A percentile compares a stretch with the other conserved stretches of the same genome.
Conservation (phyloP, 2,113 vertebrate genomes). For the Diglossa brunneiventris region DNA sequence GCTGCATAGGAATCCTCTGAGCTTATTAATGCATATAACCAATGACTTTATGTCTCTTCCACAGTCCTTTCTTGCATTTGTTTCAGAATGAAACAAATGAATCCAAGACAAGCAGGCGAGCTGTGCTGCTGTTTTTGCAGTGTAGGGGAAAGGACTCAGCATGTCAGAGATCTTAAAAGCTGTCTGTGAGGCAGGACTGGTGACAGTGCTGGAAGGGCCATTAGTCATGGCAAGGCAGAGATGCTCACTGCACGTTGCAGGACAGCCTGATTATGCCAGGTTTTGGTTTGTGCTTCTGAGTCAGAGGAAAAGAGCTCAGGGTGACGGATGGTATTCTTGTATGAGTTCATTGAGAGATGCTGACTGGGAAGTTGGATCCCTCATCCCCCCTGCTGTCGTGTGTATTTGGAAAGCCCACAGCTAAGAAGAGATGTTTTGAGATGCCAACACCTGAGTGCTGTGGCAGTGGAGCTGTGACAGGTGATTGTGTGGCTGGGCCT, state of each 20-base stretch:
- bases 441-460: background rate
- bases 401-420: background rate
- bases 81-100: background rate
- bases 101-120: background rate
- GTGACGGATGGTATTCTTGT: background rate
- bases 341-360: background rate
- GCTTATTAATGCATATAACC: background rate
- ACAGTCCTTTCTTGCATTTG: background rate
- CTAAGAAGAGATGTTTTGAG: background rate
- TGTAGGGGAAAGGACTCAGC: background rate
- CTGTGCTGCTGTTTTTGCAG: background rate
- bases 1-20: background rate
- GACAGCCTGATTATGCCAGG: background rate
- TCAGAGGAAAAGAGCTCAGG: background rate
- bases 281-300: background rate
- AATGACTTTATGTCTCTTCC: background rate
- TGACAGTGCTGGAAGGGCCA: background rate
- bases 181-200: background rate
- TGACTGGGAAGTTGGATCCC: background rate
- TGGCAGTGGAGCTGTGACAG: background rate
- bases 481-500: background rate
- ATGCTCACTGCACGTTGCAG: background rate
- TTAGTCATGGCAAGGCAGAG: background rate
- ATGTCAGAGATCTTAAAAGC: background rate
- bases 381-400: background rate